A percentile compares a stretch with the other conserved stretches of the same genome.
Conservation (phyloP, 1,140 invertebrate species). For the Chionoecetes opilio region DNA sequence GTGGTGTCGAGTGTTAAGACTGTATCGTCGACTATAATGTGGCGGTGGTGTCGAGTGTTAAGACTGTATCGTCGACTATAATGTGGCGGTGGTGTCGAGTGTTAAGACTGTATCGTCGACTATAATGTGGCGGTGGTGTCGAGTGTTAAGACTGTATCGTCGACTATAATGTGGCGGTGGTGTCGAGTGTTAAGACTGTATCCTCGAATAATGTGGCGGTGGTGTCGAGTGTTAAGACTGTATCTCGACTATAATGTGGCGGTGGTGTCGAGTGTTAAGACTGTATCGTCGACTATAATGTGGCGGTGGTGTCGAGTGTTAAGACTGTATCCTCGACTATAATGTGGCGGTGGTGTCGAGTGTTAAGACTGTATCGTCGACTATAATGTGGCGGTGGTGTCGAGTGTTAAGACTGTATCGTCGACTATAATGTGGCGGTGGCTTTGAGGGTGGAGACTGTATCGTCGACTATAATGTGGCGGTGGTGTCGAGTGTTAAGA, state of each 20-base stretch:
- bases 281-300: not conserved
- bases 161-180: not conserved
- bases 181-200: not conserved
- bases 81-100: not conserved
- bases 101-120: not conserved
- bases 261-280: not conserved
- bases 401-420: not conserved
- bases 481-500: not conserved
- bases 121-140: not conserved
- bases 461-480: not conserved
- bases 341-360: not conserved
- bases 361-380: not conserved
- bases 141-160: not conserved
- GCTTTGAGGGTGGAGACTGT: not conserved
- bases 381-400: not conserved
- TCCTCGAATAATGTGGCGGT: not conserved
- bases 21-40: not conserved
- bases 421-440: constrained; percentile 11
- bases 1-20: not conserved
- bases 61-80: not conserved
- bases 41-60: not conserved
- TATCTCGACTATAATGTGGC: not conserved
- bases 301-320: not conserved
- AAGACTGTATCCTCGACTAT: not conserved
- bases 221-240: not conserved